Evolutionary conservation across 92 coral and sea anemone genomes (phyloP).

Genomic region (Phenganax stokvisi): DNA sequence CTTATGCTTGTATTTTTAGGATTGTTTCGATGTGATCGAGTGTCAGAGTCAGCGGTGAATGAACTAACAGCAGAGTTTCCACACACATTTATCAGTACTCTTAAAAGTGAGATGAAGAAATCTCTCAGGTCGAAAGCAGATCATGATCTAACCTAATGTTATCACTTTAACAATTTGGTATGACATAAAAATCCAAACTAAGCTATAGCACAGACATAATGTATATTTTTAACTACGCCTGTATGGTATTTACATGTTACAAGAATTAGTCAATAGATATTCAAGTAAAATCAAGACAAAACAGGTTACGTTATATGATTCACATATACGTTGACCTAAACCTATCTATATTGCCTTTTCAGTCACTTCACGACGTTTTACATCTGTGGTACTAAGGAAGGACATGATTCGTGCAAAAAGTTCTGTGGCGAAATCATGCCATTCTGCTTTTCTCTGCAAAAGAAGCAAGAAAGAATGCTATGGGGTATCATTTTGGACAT

Average conservation of each 20-base stretch:
- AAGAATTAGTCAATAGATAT: no score
- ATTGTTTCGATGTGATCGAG: constrained; percentile 77
- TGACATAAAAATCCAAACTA: no score
- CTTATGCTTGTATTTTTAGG: constrained; percentile 48
- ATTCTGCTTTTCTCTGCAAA: constrained; percentile 88
- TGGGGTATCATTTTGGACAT: not conserved
- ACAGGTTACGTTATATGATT: no score
- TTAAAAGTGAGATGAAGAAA: constrained; percentile 73
- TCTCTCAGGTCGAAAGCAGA: not conserved
- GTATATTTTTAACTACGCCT: no score
- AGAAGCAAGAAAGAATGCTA: not conserved
- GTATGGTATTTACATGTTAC: no score
- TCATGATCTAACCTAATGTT: not conserved
- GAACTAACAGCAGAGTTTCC: constrained; percentile 64
- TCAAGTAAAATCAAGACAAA: no score
- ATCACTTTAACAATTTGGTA: no score
- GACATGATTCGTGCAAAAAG: constrained; percentile 88
- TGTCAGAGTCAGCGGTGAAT: constrained; percentile 54
- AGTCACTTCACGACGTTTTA: constrained; percentile 2
- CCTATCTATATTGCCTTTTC: not conserved
- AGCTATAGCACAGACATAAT: no score
- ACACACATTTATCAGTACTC: constrained; percentile 66
- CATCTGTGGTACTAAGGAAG: constrained; percentile 66
- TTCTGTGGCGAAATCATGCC: constrained; percentile 89
- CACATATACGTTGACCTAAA: no score